A percentile compares a stretch with the other conserved stretches of the same genome.
Evolutionary conservation across 2,113 vertebrate species (phyloP).

Genomic region (Sigmodon hispidus): DNA sequence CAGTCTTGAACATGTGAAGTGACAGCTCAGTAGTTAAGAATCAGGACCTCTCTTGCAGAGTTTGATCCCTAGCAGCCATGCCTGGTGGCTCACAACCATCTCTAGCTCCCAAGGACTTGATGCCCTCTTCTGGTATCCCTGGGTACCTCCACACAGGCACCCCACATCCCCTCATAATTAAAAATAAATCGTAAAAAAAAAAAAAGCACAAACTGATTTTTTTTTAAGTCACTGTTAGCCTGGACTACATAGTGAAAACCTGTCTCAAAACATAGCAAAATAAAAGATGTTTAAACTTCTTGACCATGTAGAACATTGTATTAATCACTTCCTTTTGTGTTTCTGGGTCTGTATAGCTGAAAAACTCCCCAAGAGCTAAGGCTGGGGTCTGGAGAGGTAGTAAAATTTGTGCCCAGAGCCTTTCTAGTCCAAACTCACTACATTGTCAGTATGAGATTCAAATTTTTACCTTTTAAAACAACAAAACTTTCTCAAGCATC

Average conservation of each 20-base stretch:
- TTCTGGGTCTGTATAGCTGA: background rate
- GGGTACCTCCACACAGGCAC: background rate
- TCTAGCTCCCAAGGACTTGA: background rate
- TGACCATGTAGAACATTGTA: background rate
- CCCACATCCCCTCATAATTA: background rate
- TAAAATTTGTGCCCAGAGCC: background rate
- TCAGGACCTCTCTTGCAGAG: background rate
- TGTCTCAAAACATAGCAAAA: background rate
- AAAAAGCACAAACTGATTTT: background rate
- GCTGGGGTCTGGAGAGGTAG: background rate
- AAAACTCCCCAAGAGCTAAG: background rate
- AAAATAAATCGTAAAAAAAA: background rate
- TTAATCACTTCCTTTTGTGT: background rate
- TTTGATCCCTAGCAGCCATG: background rate
- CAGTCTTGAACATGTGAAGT: background rate
- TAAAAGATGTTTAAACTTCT: background rate
- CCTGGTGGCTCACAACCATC: background rate
- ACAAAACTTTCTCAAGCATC: background rate
- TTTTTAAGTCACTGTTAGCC: background rate
- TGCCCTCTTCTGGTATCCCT: background rate
- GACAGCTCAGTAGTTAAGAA: background rate
- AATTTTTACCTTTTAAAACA: background rate
- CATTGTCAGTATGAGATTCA: constrained; percentile 11
- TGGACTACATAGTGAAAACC: background rate
- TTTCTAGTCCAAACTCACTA: background rate